A percentile compares a stretch with the other conserved stretches of the same genome.
Evolutionary conservation across 92 coral and sea anemone genomes (phyloP).

Genomic region (Meandrina meandrites): DNA sequence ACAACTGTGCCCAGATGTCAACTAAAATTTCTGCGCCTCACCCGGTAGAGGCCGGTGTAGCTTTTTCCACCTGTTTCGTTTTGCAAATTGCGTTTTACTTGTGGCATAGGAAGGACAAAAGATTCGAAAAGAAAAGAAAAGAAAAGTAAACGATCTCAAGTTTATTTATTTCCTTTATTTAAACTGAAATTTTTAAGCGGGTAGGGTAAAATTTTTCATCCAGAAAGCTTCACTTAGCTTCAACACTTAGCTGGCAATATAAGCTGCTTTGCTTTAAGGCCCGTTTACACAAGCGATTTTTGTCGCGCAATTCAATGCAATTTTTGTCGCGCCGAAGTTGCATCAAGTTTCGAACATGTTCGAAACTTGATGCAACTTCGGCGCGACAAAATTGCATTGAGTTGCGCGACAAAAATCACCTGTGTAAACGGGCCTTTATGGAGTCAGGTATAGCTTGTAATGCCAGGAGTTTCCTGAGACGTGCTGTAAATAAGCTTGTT

Average conservation of each 20-base stretch:
- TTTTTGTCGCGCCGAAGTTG: too few species aligned
- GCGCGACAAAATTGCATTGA: too few species aligned
- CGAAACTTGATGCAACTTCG: too few species aligned
- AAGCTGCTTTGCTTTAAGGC: not conserved
- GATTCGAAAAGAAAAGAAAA: not conserved
- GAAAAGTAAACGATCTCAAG: not conserved
- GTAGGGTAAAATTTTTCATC: not conserved
- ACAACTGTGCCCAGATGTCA: too few species aligned
- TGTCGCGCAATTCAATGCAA: too few species aligned
- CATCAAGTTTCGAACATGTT: too few species aligned
- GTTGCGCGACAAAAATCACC: too few species aligned
- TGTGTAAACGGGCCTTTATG: too few species aligned
- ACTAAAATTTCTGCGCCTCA: not conserved
- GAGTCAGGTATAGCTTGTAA: not conserved
- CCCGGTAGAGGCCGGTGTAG: not conserved
- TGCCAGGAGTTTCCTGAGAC: not conserved
- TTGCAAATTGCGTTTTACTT: not conserved
- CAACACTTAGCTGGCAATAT: not conserved
- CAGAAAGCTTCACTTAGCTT: not conserved
- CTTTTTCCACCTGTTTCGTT: not conserved
- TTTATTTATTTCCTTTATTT: not conserved
- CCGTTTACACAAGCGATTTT: too few species aligned
- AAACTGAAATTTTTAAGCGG: not conserved
- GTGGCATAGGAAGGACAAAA: not conserved
- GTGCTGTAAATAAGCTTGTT: not conserved